Conservation (phyloP, 2,888 invertebrate species). For the Orchesellides sinensis region DNA sequence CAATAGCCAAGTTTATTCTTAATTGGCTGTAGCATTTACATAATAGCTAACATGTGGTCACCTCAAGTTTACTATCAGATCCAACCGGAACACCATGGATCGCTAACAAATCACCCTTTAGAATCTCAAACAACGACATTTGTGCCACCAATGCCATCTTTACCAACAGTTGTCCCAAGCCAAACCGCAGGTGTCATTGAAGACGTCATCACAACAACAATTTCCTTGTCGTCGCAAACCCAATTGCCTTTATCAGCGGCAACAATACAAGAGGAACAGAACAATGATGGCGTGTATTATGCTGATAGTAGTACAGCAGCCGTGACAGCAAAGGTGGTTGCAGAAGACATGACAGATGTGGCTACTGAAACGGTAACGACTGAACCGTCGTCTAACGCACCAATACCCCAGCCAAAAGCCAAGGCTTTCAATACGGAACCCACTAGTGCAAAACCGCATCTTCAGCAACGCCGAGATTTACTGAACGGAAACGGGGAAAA, state of each 20-base stretch:
- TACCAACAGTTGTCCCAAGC: no score
- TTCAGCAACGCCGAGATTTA: constrained; percentile 11
- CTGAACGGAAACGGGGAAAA: not conserved
- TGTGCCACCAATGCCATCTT: not conserved
- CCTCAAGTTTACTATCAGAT: constrained; percentile 2
- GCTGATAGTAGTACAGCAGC: no score
- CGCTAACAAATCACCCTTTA: no score
- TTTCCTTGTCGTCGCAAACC: not conserved
- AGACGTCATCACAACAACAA: not conserved
- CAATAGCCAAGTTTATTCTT: constrained; percentile 85
- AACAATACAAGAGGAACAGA: constrained; percentile 14
- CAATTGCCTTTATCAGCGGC: not conserved
- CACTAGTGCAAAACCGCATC: not conserved
- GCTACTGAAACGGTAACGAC: not conserved
- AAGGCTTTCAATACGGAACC: constrained; percentile 9
- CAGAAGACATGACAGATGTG: constrained; percentile 19
- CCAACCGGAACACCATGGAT: no score
- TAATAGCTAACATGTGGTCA: constrained; percentile 66
- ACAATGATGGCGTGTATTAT: no score
- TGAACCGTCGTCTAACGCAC: not conserved
- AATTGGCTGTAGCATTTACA: constrained; percentile 82
- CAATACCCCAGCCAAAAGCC: not conserved
- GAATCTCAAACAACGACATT: not conserved
- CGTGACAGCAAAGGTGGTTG: constrained; percentile 16
- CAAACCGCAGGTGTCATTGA: constrained; percentile 32